Evolutionary conservation across 2,888 invertebrate genomes (phyloP).

Genomic region (Taphrorychus bicolor): DNA sequence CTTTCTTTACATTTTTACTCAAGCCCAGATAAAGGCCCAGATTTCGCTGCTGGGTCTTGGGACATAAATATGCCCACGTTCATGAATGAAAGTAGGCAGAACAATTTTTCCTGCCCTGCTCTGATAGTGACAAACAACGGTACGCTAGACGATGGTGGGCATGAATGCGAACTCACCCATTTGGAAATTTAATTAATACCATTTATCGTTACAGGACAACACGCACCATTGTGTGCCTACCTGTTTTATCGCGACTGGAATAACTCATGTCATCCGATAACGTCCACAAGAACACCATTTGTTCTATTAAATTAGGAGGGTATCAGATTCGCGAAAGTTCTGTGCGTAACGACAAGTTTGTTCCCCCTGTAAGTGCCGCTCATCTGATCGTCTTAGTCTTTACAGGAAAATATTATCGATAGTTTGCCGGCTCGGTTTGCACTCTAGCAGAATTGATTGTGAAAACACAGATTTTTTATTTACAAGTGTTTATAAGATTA

Average conservation of each 20-base stretch:
- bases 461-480: too few species aligned
- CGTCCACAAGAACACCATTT: neutral
- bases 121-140: neutral
- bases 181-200: conserved; percentile 4
- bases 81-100: conserved; percentile 2
- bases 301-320: neutral
- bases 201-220: conserved; percentile 2
- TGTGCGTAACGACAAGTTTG: neutral
- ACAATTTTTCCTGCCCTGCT: neutral
- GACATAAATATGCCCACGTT: neutral
- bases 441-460: too few species aligned
- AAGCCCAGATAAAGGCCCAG: too few species aligned
- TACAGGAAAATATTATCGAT: too few species aligned
- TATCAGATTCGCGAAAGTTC: conserved; percentile 4
- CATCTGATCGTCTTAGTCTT: too few species aligned
- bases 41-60: neutral
- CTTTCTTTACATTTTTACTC: too few species aligned
- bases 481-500: too few species aligned
- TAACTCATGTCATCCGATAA: conserved; percentile 2
- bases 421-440: too few species aligned
- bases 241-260: neutral
- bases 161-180: neutral
- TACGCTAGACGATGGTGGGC: neutral
- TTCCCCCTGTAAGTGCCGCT: too few species aligned
- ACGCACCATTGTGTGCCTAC: conserved; percentile 1